Evolutionary conservation across 1,140 invertebrate species (phyloP), one percentile per base, ranked within the genome.

Genomic region (Penaeus indicus): DNA sequence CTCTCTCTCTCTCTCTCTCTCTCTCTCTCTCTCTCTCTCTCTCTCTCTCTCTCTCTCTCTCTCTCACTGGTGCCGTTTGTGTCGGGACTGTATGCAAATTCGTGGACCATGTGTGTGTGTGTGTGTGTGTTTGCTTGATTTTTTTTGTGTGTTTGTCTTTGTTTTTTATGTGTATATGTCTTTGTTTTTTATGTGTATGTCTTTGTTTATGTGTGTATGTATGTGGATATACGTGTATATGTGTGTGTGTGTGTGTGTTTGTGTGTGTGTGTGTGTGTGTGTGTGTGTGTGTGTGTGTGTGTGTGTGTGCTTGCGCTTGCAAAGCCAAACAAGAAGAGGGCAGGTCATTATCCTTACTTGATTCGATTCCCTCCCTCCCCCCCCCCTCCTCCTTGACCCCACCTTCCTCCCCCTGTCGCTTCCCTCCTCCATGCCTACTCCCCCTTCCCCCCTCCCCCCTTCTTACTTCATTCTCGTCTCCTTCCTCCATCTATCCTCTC

Each of bases 241-340:
- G 21, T 81, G 21, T 60, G 54, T 78, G 75, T 42, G 27, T 78
- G 75, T 78, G 75, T 78, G 75, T 42, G 75, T 78, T 5, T 78
- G 75, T 78, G 75, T 78, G 75, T 78, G 3, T 78, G 75, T 78
- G 27, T 78, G 75, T 78, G 75, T 78, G 27, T 47, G 75, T 78
- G 27, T 78, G 75, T 78, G 27, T 47, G 75, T 78, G 32, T 47
- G 27, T 4, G 7, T 32, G 27, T 18, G 27, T 75, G 72, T 75
- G 27, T 32, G 22, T 75, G 47, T 47, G 47, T 47, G 47, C 5
- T 1, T 47, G 47, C 11, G 47, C 5, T 7, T 47, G 47, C 7
- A 47, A 47, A 13, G 47, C 32, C 32, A 2, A 32, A 32, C 32
- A 32, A 32, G 47, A 13, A 4, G 47, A 13, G 47, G 47, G 47